Base-by-base conservation (phyloP, 1,140 invertebrate genomes). In the Halesus radiatus region DNA sequence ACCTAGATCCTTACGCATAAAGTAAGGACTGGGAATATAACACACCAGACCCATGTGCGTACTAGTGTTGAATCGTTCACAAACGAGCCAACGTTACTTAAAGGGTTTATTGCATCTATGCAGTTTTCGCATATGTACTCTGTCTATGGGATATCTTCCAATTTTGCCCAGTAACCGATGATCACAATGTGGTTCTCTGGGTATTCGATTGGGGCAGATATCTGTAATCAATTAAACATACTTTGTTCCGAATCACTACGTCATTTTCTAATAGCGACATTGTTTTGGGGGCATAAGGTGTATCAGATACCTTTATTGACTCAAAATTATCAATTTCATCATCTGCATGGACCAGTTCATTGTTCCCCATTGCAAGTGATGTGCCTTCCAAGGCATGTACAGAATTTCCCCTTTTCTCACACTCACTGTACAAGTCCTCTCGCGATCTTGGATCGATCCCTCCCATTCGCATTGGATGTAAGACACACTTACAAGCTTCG, bases 401-500 rank as follows among this genome's bases (percentile, higher is more conserved):
- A 23, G 20, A 1, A 73, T 2, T 18, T 73, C 70, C 8, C 70
- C 70, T 52, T 26, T 73, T 50, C 70, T 50, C 45, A 73, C 70
- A 54, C 10, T 73, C 37, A 54, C 18, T 2, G 6, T 0, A 50
- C 37, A 52, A 26, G 8, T 13, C 16, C 15, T 73, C 37, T 73
- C 37, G 53, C 20, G 37, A 20, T 73, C 20, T 16, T 26, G 18
- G 70, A 73, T 73, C 70, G 18, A 18, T 6, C 10, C 70, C 45
- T 20, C 54, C 70, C 70, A 73, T 73, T 52, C 70, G 37, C 37
- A 73, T 73, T n/a, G 53, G 70, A 73, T 73, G 70, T 7, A 73
- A 13, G 52, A 45, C 70, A 50, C 70, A 73, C 66, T 50, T 32
- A n/a, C 70, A 52, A 73, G 70, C 29, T 66, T 66, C 16, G 0